Evolutionary conservation across 2,888 invertebrate genomes (phyloP).

Genomic region (Phytoseiulus persimilis): DNA sequence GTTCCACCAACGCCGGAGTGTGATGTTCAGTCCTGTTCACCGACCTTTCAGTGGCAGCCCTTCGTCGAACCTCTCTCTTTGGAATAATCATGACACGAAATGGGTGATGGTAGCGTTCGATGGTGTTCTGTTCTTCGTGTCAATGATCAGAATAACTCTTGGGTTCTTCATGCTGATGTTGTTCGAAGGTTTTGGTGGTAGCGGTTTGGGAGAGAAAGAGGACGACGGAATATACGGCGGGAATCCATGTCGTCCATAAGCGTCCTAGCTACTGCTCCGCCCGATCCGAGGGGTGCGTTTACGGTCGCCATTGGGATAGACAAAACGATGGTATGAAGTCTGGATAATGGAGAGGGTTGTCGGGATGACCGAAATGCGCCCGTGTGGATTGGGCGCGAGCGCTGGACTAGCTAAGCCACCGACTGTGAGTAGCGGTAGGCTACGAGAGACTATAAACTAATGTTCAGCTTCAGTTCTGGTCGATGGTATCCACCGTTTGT

Average conservation of each 20-base stretch:
- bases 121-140: background rate
- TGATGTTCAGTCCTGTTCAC: constrained; percentile 24
- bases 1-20: background rate
- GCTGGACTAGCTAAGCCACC: constrained; percentile 5
- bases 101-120: background rate
- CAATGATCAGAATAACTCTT: background rate
- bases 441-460: background rate
- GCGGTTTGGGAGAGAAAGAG: constrained; percentile 5
- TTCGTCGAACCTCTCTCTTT: constrained; percentile 25
- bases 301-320: constrained; percentile 15
- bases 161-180: background rate
- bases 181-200: background rate
- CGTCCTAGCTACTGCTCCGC: constrained; percentile 37
- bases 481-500: background rate
- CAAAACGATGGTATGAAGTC: background rate
- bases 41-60: constrained; percentile 38
- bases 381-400: constrained; percentile 5
- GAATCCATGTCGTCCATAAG: constrained; percentile 17
- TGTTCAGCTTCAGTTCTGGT: constrained; percentile 17
- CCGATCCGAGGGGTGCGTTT: constrained; percentile 32
- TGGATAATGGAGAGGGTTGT: background rate
- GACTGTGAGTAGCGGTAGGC: constrained; percentile 5
- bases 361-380: constrained; percentile 5
- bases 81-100: background rate
- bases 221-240: constrained; percentile 26